phyloP scores from a whole-genome alignment of 23 tunicate genomes.

The Oikopleura vanhoeffeni region DNA sequence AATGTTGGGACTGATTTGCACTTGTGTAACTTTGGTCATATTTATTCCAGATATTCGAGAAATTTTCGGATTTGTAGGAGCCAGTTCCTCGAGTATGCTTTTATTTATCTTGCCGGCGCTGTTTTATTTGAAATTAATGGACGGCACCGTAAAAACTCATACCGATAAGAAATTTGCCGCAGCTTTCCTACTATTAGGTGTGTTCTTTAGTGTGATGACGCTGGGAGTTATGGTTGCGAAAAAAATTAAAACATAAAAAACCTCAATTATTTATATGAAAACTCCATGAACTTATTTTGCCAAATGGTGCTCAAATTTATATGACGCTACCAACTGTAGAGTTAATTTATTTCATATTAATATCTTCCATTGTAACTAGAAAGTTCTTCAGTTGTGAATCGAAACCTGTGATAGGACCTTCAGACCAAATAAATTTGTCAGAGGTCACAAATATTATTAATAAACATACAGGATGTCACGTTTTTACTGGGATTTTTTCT shows the following conservation, averaged over 20 bases:
- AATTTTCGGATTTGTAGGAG: conserved; percentile 89
- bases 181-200: conserved; percentile 31
- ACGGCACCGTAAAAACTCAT: conserved; percentile 29
- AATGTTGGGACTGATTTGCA: conserved; percentile 50
- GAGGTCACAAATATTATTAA: too few species aligned
- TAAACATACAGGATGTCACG: too few species aligned
- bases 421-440: too few species aligned
- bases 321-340: too few species aligned
- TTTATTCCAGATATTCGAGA: conserved; percentile 81
- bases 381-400: too few species aligned
- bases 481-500: too few species aligned
- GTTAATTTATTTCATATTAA: too few species aligned
- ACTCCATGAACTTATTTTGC: too few species aligned
- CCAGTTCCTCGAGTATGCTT: conserved; percentile 92
- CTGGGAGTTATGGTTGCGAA: conserved; percentile 36
- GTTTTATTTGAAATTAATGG: conserved; percentile 47
- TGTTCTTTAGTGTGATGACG: conserved; percentile 46
- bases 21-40: conserved; percentile 55
- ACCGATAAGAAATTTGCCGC: conserved; percentile 35
- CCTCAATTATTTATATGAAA: too few species aligned
- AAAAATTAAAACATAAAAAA: neutral
- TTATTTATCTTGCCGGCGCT: conserved; percentile 69
- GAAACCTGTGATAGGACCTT: too few species aligned
- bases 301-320: too few species aligned
- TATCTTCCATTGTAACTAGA: too few species aligned